Evolutionary conservation across 92 coral and sea anemone species (phyloP).

Genomic region (Paramuricea clavata): DNA sequence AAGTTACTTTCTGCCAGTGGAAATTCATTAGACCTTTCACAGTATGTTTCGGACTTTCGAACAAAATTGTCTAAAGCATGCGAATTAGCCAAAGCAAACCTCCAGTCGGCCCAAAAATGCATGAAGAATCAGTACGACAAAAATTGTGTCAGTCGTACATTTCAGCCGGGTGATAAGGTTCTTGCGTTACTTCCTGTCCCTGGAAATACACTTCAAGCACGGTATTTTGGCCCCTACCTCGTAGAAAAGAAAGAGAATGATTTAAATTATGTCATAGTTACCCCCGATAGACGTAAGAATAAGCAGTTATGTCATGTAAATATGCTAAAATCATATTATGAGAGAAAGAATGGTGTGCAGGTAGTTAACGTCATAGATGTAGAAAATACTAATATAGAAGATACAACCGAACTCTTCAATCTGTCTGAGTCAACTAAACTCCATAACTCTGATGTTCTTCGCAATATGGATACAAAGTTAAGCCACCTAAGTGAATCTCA

Average conservation of each 20-base stretch:
- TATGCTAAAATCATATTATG: slow-evolving; percentile 28
- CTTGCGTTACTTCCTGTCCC: no score
- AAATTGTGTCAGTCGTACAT: slow-evolving; percentile 5
- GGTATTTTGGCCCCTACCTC: no score
- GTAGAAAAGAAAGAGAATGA: slow-evolving; percentile 23
- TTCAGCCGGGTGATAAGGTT: no score
- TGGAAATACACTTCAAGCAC: no score
- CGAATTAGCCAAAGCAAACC: slow-evolving; percentile 13
- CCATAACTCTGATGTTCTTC: slow-evolving; percentile 20
- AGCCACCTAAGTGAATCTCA: slow-evolving; percentile 9
- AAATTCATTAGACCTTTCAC: slow-evolving; percentile 28
- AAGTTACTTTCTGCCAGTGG: slow-evolving; percentile 20
- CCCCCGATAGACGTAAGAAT: no score
- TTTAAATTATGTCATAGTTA: slow-evolving; percentile 30
- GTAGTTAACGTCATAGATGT: no score
- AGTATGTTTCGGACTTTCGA: slow-evolving; percentile 56
- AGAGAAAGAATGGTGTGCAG: background rate
- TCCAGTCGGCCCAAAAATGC: background rate
- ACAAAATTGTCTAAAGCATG: slow-evolving; percentile 52
- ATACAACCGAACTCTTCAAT: background rate
- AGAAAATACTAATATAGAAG: no score
- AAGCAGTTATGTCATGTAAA: slow-evolving; percentile 52
- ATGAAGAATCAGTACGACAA: slow-evolving; percentile 27
- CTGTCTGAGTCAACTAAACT: slow-evolving; percentile 22
- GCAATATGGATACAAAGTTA: slow-evolving; percentile 5